phyloP scores from a whole-genome alignment of 2,113 vertebrate species.

The Jacana jacana region DNA sequence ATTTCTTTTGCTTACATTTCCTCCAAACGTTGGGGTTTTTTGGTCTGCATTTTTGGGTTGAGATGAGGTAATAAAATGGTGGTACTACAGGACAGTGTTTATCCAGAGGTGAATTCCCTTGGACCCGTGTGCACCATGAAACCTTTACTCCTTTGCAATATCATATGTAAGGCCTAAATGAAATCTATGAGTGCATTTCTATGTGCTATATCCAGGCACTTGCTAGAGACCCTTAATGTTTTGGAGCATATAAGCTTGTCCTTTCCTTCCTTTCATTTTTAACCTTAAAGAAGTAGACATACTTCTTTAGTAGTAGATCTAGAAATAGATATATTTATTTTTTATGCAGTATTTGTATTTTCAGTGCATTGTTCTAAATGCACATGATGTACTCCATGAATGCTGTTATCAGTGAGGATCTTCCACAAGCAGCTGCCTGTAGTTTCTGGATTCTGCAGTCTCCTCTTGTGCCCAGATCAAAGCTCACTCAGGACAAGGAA shows the following conservation, averaged over 20 bases:
- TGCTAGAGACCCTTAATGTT: not conserved
- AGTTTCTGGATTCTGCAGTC: not conserved
- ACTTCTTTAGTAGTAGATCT: not conserved
- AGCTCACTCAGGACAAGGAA: not conserved
- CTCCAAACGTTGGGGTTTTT: not conserved
- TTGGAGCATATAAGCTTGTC: not conserved
- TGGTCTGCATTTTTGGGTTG: not conserved
- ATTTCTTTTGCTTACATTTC: not conserved
- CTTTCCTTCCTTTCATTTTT: not conserved
- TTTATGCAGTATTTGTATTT: not conserved
- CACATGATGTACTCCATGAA: not conserved
- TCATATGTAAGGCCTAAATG: not conserved
- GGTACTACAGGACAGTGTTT: accelerated
- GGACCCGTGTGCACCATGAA: not conserved
- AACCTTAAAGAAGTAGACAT: accelerated
- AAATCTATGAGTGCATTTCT: not conserved
- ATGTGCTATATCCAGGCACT: not conserved
- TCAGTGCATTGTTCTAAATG: not conserved
- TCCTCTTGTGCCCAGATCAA: not conserved
- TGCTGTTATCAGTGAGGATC: not conserved
- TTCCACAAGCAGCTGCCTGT: not conserved
- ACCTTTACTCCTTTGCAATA: not conserved
- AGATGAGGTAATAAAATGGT: not conserved
- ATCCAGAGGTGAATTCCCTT: not conserved
- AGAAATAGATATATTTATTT: not conserved